These are phyloP conservation scores for Mus pahari DNA, from an alignment of 2,113 vertebrate genomes.

Conservation along the genomic window DNA sequence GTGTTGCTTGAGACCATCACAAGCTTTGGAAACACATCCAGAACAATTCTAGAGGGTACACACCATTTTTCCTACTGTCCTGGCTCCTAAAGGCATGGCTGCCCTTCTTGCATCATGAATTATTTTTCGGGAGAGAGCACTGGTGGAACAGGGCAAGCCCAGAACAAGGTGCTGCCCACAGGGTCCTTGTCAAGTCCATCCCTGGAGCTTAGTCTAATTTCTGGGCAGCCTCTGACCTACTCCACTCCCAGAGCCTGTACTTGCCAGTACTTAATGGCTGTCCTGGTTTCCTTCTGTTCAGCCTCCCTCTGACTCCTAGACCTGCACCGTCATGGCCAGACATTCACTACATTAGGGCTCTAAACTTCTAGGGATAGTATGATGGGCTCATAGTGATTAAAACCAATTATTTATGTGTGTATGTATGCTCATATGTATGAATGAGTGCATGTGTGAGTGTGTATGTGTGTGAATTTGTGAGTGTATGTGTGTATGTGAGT, in stretches of 20 bases:
- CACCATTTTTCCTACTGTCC: not conserved
- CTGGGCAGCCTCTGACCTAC: not conserved
- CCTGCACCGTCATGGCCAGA: not conserved
- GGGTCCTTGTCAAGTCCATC: not conserved
- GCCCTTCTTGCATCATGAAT: not conserved
- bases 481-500: not conserved
- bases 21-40: constrained; percentile 6
- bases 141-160: rapidly evolving
- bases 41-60: not conserved
- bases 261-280: not conserved
- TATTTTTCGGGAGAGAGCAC: not conserved
- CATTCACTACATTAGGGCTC: rapidly evolving
- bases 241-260: not conserved
- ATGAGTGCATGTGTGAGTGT: not conserved
- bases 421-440: not conserved
- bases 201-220: not conserved
- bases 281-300: not conserved
- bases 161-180: not conserved
- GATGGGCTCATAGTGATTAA: not conserved
- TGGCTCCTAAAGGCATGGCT: not conserved
- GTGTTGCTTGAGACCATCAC: constrained; percentile 15
- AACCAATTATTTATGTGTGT: not conserved
- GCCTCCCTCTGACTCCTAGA: not conserved
- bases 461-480: not conserved
- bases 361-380: not conserved